These are phyloP conservation scores for Arizona elegans DNA, from an alignment of 2,113 vertebrate species.

Conservation along the genomic window DNA sequence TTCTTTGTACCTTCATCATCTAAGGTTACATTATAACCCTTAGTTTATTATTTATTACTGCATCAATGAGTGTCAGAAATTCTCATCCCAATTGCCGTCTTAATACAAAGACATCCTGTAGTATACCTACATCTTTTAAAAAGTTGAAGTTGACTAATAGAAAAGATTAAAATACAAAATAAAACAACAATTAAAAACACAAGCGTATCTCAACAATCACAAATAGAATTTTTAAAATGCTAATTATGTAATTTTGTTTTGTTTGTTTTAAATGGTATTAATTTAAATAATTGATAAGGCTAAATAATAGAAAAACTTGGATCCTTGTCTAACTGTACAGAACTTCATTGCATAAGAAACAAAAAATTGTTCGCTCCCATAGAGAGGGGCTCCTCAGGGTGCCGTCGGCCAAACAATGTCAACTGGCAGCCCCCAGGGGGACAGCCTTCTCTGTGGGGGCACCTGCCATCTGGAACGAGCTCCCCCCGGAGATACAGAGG, in stretches of 20 bases:
- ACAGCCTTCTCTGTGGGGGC: too few relatives aligned
- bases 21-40: background rate
- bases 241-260: background rate
- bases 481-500: too few relatives aligned
- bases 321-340: background rate
- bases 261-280: background rate
- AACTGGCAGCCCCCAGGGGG: too few relatives aligned
- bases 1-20: background rate
- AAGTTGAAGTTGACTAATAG: background rate
- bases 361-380: too few relatives aligned
- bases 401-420: too few relatives aligned
- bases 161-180: background rate
- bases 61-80: background rate
- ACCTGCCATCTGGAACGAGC: too few relatives aligned
- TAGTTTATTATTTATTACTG: background rate
- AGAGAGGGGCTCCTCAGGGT: too few relatives aligned
- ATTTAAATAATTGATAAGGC: background rate
- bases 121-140: background rate
- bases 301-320: background rate
- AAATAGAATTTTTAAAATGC: background rate
- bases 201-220: background rate
- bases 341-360: background rate
- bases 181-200: background rate
- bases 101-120: background rate
- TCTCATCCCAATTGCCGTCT: background rate